These are phyloP conservation scores for Potamilus streckersoni DNA, from an alignment of 1,140 invertebrate species.

Conservation along the genomic window DNA sequence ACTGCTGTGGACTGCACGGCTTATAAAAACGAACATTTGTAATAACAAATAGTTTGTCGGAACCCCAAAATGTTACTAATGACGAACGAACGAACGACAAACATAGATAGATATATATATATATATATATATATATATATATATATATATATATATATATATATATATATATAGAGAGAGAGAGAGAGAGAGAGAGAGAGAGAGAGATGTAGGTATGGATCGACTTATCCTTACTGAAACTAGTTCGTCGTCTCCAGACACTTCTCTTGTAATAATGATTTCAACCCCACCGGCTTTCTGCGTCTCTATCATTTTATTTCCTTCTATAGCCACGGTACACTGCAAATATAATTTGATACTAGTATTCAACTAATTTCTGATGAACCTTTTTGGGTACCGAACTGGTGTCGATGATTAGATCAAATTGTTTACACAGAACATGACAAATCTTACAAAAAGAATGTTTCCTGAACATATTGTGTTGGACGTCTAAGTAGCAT, in stretches of 20 bases:
- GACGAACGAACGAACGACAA: too few species aligned
- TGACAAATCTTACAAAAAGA: too few species aligned
- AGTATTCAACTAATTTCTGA: too few species aligned
- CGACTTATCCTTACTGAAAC: slow-evolving; percentile 34
- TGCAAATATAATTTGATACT: slow-evolving; percentile 15
- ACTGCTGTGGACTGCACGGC: not conserved
- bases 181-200: not conserved
- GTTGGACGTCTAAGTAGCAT: too few species aligned
- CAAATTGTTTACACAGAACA: too few species aligned
- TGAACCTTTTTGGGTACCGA: too few species aligned
- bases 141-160: too few species aligned
- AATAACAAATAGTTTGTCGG: not conserved
- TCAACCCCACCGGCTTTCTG: slow-evolving; percentile 35
- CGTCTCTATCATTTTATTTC: slow-evolving; percentile 43
- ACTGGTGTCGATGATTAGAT: too few species aligned
- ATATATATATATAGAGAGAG: too few species aligned
- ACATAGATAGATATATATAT: too few species aligned
- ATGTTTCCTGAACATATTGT: too few species aligned
- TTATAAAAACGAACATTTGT: not conserved
- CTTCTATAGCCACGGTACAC: slow-evolving; percentile 41
- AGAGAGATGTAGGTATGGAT: not conserved
- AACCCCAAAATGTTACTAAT: not conserved
- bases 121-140: too few species aligned
- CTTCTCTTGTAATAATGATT: slow-evolving; percentile 33
- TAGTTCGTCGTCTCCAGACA: slow-evolving; percentile 32